phyloP scores from a whole-genome alignment of 2,113 vertebrate species.

The Deroptyus accipitrinus region DNA sequence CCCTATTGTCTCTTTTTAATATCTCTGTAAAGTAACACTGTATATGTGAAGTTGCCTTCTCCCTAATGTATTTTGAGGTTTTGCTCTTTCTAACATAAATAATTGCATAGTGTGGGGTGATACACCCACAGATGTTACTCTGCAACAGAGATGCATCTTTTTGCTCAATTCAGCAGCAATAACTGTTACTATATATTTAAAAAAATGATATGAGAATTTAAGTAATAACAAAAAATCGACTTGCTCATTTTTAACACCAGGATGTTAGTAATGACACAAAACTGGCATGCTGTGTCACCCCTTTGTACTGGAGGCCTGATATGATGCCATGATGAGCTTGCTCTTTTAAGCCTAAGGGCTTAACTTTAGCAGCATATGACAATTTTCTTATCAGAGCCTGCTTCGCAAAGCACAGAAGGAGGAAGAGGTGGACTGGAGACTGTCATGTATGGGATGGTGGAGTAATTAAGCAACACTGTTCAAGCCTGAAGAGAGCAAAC shows the following conservation, averaged over 20 bases:
- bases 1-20: not conserved
- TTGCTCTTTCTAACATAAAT: not conserved
- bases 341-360: slow-evolving; percentile 55
- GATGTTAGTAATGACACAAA: slow-evolving; percentile 45
- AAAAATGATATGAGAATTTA: slow-evolving; percentile 5
- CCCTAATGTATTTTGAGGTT: not conserved
- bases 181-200: not conserved
- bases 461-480: slow-evolving; percentile 41
- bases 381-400: slow-evolving; percentile 33
- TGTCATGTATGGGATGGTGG: not conserved
- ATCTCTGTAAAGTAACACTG: not conserved
- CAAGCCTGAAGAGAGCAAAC: slow-evolving; percentile 5
- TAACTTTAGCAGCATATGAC: slow-evolving; percentile 55
- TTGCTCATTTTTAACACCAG: not conserved
- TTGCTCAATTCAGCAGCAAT: not conserved
- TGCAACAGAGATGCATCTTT: not conserved
- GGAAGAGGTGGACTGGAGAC: not conserved
- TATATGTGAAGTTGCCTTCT: not conserved
- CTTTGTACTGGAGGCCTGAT: slow-evolving; percentile 31
- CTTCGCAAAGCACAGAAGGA: slow-evolving; percentile 20
- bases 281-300: not conserved
- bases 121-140: not conserved
- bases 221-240: not conserved
- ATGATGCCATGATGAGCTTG: slow-evolving; percentile 39
- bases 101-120: not conserved